Conservation (phyloP, 1,140 invertebrate species). For the Amyelois transitella region DNA sequence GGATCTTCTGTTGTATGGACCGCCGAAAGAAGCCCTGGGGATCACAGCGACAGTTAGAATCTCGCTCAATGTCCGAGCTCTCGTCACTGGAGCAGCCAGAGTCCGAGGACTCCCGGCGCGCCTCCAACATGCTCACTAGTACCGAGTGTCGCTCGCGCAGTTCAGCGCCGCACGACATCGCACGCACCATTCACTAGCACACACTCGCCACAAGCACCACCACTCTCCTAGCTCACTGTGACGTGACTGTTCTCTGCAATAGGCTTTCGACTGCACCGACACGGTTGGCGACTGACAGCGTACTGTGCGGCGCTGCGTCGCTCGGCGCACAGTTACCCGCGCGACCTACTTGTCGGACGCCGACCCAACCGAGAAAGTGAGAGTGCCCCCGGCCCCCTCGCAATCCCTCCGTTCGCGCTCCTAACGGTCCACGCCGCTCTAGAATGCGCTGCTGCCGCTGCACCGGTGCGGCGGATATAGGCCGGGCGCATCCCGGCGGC, state of each 20-base stretch:
- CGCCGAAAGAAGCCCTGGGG: constrained; percentile 89
- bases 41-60: constrained; percentile 77
- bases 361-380: constrained; percentile 79
- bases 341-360: constrained; percentile 81
- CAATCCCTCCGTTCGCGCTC: constrained; percentile 32
- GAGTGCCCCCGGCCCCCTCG: constrained; percentile 65
- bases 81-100: constrained; percentile 79
- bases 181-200: constrained; percentile 59
- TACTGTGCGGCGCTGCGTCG: constrained; percentile 67
- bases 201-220: constrained; percentile 46
- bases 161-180: constrained; percentile 62
- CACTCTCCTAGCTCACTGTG: constrained; percentile 28
- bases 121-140: constrained; percentile 74
- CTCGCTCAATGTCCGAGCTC: constrained; percentile 56
- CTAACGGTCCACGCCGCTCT: constrained; percentile 70
- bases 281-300: constrained; percentile 55
- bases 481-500: constrained; percentile 70
- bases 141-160: constrained; percentile 69
- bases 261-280: constrained; percentile 42
- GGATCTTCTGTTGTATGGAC: constrained; percentile 98
- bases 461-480: constrained; percentile 71
- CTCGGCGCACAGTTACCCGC: constrained; percentile 75
- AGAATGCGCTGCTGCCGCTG: constrained; percentile 69
- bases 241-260: constrained; percentile 18
- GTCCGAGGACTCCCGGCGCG: constrained; percentile 69